These are phyloP conservation scores for Tholera decimalis DNA, from an alignment of 2,888 invertebrate species.

Conservation along the genomic window DNA sequence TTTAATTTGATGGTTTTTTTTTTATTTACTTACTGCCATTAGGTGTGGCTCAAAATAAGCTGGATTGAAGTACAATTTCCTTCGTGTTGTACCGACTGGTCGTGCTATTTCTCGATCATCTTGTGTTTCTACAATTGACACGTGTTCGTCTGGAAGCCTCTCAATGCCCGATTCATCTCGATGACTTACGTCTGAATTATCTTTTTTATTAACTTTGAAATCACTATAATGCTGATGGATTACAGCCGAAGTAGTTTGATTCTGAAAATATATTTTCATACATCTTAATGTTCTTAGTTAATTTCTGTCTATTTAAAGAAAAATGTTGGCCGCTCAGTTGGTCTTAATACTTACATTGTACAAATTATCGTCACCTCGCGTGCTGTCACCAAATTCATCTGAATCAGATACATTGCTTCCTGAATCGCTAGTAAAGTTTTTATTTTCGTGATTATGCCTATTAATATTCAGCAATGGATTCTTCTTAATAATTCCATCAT, in stretches of 20 bases:
- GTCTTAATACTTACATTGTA: constrained; percentile 76
- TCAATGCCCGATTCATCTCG: constrained; percentile 92
- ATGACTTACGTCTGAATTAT: constrained; percentile 80
- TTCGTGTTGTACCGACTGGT: constrained; percentile 93
- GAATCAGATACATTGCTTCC: constrained; percentile 93
- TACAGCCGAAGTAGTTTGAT: constrained; percentile 93
- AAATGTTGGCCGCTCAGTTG: neutral
- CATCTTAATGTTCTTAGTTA: constrained; percentile 4
- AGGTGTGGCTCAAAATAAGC: constrained; percentile 97
- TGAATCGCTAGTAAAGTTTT: constrained; percentile 88
- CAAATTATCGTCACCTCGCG: constrained; percentile 79
- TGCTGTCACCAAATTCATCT: constrained; percentile 90
- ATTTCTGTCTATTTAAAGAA: neutral
- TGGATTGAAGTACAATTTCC: constrained; percentile 97
- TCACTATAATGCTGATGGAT: constrained; percentile 92
- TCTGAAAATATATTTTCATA: constrained; percentile 72
- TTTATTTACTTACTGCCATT: constrained; percentile 93
- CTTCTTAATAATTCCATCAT: constrained; percentile 94
- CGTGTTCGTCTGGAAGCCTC: constrained; percentile 96
- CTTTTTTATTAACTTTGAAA: constrained; percentile 77
- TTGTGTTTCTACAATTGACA: constrained; percentile 96
- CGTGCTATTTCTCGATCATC: constrained; percentile 93
- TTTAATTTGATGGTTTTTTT: too few relatives aligned
- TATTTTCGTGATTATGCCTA: constrained; percentile 92
- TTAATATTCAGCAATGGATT: constrained; percentile 93